Evolutionary conservation across 2,797 vertebrate genomes (phyloP).

Genomic region (Sylvia borin): DNA sequence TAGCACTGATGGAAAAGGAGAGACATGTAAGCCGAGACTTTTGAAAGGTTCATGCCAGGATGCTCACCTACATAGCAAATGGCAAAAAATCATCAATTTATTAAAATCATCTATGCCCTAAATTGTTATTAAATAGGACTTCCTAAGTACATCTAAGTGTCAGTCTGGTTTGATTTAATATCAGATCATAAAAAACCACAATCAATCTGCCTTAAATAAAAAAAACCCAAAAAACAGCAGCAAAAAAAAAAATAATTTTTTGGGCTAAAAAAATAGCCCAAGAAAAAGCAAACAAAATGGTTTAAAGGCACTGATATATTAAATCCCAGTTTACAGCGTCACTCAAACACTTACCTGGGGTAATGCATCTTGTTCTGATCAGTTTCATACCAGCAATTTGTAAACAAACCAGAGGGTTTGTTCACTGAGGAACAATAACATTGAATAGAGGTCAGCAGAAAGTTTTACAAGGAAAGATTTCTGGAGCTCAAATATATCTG

Average conservation of each 20-base stretch:
- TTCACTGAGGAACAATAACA: conserved; percentile 25
- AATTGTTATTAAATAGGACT: neutral
- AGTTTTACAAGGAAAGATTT: conserved; percentile 13
- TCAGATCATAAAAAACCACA: neutral
- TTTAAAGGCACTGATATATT: neutral
- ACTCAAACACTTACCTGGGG: neutral
- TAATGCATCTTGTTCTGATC: conserved; percentile 21
- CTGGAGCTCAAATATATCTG: neutral
- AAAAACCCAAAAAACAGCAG: neutral
- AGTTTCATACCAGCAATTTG: conserved; percentile 6
- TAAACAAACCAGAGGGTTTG: conserved; percentile 30
- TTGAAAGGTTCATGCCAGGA: neutral
- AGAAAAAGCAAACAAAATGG: neutral
- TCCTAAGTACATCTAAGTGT: neutral
- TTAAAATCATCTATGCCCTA: neutral
- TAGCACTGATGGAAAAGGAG: neutral
- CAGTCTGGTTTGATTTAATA: neutral
- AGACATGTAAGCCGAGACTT: neutral
- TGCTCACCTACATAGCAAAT: neutral
- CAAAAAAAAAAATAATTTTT: neutral
- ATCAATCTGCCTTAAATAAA: neutral
- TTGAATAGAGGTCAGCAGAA: conserved; percentile 20
- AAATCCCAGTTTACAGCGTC: neutral
- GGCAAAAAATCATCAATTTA: neutral
- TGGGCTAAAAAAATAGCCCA: neutral